These are phyloP conservation scores for Colius striatus DNA, from an alignment of 2,113 vertebrate genomes.

Conservation along the genomic window DNA sequence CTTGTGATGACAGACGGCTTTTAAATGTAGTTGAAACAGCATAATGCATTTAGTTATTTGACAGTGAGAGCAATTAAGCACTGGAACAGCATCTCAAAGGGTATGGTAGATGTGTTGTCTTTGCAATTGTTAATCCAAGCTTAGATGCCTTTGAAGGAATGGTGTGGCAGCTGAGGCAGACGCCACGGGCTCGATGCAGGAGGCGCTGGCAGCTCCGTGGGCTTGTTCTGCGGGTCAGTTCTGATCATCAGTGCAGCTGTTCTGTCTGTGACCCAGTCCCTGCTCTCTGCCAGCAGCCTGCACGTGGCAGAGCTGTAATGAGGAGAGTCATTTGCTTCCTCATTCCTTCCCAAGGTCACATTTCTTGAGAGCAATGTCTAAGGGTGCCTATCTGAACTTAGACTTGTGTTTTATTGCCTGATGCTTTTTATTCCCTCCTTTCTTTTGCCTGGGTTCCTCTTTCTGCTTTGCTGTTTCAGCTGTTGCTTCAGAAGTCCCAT, in stretches of 20 bases:
- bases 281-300: background rate
- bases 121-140: slow-evolving; percentile 1
- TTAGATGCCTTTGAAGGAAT: slow-evolving; percentile 13
- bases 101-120: background rate
- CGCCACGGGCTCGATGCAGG: background rate
- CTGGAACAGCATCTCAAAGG: slow-evolving; percentile 33
- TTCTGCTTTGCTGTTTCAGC: background rate
- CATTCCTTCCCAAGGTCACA: background rate
- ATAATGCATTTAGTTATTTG: slow-evolving; percentile 46
- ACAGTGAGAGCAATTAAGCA: slow-evolving; percentile 24
- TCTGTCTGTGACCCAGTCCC: background rate
- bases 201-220: background rate
- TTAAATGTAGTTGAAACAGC: slow-evolving; percentile 25
- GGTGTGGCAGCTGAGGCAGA: background rate
- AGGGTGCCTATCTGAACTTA: background rate
- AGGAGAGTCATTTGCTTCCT: background rate
- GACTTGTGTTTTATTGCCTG: background rate
- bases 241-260: background rate
- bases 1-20: slow-evolving; percentile 4
- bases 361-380: background rate
- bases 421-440: background rate
- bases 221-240: slow-evolving; percentile 23
- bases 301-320: background rate
- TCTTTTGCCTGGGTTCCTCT: background rate
- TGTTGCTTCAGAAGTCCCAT: background rate